These are phyloP conservation scores for Phrynocephalus vlangalii DNA, from an alignment of 2,797 vertebrate genomes.

Conservation along the genomic window DNA sequence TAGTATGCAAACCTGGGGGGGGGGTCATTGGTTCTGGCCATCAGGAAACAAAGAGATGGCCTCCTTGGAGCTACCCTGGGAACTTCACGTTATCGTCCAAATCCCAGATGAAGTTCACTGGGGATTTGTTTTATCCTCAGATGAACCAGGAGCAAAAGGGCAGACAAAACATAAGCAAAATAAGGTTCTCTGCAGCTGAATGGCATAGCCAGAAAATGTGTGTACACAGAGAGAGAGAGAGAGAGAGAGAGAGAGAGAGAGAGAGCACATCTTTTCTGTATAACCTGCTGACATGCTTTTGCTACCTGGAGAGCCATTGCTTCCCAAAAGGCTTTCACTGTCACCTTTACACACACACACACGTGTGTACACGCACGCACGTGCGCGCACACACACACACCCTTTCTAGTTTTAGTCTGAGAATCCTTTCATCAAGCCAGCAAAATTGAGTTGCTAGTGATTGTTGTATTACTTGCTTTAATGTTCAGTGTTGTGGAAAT, in stretches of 20 bases:
- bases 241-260: too few species aligned
- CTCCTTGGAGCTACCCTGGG: neutral
- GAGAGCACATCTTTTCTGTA: fast-evolving
- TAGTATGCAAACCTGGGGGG: neutral
- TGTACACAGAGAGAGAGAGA: too few species aligned
- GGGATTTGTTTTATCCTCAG: neutral
- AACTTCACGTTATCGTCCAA: neutral
- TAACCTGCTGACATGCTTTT: neutral
- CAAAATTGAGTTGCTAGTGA: conserved; percentile 45
- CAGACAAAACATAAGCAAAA: neutral
- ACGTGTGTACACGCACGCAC: too few species aligned
- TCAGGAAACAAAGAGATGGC: neutral
- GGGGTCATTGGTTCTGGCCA: neutral
- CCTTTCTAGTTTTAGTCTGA: neutral
- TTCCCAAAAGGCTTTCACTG: neutral
- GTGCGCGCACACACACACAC: neutral
- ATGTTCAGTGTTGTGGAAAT: neutral
- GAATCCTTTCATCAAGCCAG: conserved; percentile 47
- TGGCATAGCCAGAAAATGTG: neutral
- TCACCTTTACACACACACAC: neutral
- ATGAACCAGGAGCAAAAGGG: neutral
- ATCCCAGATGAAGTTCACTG: neutral
- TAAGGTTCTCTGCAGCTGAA: neutral
- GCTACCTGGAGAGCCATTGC: neutral
- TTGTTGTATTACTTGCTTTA: neutral